These are phyloP conservation scores for Guaruba guarouba DNA, from an alignment of 2,113 vertebrate genomes.

Conservation along the genomic window DNA sequence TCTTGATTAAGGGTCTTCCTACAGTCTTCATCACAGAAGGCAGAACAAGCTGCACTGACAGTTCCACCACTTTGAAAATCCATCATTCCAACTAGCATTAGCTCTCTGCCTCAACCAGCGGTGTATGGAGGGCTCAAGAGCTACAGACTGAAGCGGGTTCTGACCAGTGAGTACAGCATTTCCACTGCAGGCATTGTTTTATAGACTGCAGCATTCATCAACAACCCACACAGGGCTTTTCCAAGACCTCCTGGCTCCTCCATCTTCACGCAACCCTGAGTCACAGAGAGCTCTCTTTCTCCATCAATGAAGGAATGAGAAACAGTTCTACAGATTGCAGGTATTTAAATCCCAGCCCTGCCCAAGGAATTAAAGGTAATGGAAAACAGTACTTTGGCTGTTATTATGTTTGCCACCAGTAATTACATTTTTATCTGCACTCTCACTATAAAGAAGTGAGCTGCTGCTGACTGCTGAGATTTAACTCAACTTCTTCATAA, in stretches of 20 bases:
- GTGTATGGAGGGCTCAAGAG: background rate
- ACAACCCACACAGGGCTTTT: background rate
- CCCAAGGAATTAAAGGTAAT: background rate
- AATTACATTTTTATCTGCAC: background rate
- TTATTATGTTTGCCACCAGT: background rate
- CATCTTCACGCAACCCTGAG: rapidly evolving
- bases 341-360: background rate
- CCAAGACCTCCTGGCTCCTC: background rate
- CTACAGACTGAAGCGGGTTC: too few species aligned
- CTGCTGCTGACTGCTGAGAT: background rate
- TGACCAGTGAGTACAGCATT: background rate
- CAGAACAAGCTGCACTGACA: background rate
- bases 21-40: background rate
- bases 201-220: background rate
- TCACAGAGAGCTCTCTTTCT: background rate
- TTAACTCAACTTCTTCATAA: background rate
- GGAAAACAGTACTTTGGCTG: background rate
- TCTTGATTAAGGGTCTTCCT: background rate
- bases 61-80: background rate
- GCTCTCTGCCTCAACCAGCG: background rate
- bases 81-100: background rate
- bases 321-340: background rate
- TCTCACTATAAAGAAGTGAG: background rate
- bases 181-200: background rate
- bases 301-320: background rate